Conservation (phyloP, 2,113 vertebrate species). For the Cichladusa arquata region DNA sequence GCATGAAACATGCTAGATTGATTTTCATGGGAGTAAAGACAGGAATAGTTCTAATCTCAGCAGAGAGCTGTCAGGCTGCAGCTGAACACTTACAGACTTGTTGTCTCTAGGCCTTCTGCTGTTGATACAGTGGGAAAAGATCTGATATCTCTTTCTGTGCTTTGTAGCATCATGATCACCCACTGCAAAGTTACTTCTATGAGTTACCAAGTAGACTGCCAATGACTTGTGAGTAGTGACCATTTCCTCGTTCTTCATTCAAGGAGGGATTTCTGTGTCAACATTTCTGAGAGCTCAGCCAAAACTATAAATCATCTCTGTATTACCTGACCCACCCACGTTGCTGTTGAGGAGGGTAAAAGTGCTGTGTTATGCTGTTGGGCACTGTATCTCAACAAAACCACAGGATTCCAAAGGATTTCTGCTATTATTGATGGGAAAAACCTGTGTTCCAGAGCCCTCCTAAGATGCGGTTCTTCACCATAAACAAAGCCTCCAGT, state of each 20-base stretch:
- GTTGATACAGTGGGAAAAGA: background rate
- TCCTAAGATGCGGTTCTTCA: background rate
- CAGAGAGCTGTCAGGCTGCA: background rate
- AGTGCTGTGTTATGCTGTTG: accelerated
- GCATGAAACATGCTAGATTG: background rate
- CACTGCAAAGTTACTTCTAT: background rate
- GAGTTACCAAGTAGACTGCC: background rate
- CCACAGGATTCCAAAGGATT: background rate
- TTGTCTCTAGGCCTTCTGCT: background rate
- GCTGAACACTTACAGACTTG: background rate
- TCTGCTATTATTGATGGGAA: background rate
- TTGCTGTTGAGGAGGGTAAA: background rate
- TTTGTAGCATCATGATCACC: background rate
- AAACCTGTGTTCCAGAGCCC: background rate
- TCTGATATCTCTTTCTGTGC: background rate
- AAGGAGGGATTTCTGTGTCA: background rate
- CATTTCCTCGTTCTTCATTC: background rate
- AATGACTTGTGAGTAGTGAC: background rate
- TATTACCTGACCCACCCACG: accelerated
- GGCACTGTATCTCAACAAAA: background rate
- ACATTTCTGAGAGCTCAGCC: background rate
- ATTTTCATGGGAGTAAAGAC: background rate
- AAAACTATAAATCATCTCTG: background rate
- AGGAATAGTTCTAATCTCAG: background rate
- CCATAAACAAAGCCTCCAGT: background rate